Conservation (phyloP, 2,113 vertebrate genomes). For the Trematocara macrostoma region DNA sequence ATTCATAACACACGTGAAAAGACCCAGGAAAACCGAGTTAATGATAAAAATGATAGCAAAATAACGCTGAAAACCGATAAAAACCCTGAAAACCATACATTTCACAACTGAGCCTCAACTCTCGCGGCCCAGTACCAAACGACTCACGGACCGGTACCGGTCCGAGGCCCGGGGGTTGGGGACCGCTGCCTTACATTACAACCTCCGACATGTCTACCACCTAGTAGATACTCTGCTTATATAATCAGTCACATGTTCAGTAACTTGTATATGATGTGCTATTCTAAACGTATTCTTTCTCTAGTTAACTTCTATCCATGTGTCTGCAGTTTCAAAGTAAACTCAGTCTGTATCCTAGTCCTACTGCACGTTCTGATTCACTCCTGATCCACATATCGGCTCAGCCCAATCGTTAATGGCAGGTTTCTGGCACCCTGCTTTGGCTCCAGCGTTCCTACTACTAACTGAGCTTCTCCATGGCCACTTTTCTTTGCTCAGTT, state of each 20-base stretch:
- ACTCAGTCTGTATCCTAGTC: background rate
- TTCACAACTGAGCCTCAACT: too few species aligned
- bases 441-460: background rate
- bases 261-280: background rate
- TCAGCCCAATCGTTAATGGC: background rate
- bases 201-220: background rate
- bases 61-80: too few species aligned
- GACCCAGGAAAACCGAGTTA: too few species aligned
- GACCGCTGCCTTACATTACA: background rate
- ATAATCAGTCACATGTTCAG: background rate
- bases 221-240: background rate
- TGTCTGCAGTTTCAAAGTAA: background rate
- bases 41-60: too few species aligned
- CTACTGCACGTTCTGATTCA: background rate
- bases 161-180: too few species aligned
- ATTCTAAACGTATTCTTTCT: background rate
- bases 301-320: background rate
- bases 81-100: too few species aligned
- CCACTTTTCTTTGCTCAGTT: background rate
- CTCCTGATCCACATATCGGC: background rate
- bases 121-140: too few species aligned
- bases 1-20: too few species aligned
- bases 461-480: background rate
- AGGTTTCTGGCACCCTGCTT: background rate
- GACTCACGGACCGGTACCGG: too few species aligned